Percentiles rank a stretch among this genome's conserved stretches.
Conservation (phyloP, 2,888 invertebrate genomes). For the Tetropium fuscum region DNA sequence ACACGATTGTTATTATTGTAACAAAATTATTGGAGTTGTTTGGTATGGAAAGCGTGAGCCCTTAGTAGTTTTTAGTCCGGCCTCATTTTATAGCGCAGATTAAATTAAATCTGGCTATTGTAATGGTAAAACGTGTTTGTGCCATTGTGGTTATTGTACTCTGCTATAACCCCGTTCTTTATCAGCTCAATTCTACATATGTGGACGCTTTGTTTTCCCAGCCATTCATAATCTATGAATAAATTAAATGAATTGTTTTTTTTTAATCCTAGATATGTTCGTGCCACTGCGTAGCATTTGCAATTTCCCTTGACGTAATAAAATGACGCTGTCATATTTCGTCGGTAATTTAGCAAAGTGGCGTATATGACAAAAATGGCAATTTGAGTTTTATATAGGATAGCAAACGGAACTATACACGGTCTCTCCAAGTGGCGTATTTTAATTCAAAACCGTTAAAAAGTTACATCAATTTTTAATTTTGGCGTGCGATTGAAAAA, state of each 20-base stretch:
- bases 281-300: no score
- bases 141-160: slow-evolving; percentile 61
- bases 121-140: slow-evolving; percentile 63
- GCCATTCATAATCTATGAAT: slow-evolving; percentile 13
- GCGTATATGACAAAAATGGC: no score
- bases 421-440: no score
- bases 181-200: slow-evolving; percentile 60
- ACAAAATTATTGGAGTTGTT: slow-evolving; percentile 59
- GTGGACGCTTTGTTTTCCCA: slow-evolving; percentile 56
- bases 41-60: slow-evolving; percentile 47
- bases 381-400: no score
- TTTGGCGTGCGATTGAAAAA: no score
- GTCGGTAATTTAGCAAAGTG: no score
- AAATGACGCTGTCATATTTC: no score
- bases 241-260: slow-evolving; percentile 16
- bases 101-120: slow-evolving; percentile 65
- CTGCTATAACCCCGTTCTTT: slow-evolving; percentile 60
- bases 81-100: slow-evolving; percentile 56
- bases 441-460: no score
- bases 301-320: no score
- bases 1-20: slow-evolving; percentile 56
- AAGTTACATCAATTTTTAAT: no score
- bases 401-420: no score
- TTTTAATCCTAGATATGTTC: no score
- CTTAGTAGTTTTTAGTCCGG: slow-evolving; percentile 47